These are phyloP conservation scores for Puffinus mauretanicus DNA, from an alignment of 2,113 vertebrate species.

Conservation along the genomic window DNA sequence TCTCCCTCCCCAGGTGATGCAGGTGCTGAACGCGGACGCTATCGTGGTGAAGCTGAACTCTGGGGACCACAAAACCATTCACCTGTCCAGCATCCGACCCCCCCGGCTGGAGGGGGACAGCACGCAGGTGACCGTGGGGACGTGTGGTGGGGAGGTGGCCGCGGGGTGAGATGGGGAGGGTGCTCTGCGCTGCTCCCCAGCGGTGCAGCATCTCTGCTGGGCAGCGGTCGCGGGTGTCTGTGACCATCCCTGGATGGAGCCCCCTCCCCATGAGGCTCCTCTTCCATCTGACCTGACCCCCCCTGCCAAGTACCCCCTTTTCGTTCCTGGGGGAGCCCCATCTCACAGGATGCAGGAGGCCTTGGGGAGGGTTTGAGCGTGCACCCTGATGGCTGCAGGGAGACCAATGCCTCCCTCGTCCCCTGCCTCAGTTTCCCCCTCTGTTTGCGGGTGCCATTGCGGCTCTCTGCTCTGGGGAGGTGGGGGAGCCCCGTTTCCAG, in stretches of 20 bases:
- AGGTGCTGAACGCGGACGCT: constrained; percentile 92
- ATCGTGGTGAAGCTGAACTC: constrained; percentile 94
- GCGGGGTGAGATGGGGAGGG: background rate
- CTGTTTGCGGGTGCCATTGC: accelerated
- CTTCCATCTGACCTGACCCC: background rate
- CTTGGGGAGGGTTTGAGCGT: background rate
- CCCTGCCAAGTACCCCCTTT: no score
- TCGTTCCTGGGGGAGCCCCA: background rate
- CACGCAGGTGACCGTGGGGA: background rate
- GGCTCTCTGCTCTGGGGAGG: background rate
- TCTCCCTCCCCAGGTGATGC: constrained; percentile 84
- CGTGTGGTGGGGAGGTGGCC: accelerated
- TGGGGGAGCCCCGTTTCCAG: background rate
- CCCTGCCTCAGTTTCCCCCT: background rate
- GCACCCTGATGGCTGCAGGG: background rate
- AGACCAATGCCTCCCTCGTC: accelerated
- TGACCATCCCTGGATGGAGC: accelerated
- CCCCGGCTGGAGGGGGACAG: constrained; percentile 91
- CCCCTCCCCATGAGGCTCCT: accelerated
- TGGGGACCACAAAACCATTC: constrained; percentile 93
- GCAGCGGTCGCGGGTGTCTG: accelerated
- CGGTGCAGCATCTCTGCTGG: background rate
- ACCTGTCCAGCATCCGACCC: constrained; percentile 93
- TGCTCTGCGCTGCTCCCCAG: background rate
- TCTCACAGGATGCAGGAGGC: accelerated